Conservation (phyloP, 2,797 vertebrate species). For the Helarctos malayanus region DNA sequence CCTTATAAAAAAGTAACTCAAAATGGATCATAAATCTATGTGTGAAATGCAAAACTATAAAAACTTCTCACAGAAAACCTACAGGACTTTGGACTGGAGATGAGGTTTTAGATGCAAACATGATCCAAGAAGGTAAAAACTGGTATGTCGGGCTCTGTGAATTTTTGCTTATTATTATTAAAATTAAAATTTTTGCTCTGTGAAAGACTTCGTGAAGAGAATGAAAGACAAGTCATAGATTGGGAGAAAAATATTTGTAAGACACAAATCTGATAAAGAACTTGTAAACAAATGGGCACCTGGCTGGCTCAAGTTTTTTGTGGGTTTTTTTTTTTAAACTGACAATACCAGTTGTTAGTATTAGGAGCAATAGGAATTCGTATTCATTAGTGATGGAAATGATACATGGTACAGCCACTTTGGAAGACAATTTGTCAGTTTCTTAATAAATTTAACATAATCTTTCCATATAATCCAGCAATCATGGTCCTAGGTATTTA, state of each 20-base stretch:
- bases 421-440: not conserved
- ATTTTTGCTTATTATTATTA: not conserved
- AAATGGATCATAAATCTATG: not conserved
- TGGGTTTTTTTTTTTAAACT: not conserved
- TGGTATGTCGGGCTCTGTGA: not conserved
- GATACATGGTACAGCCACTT: not conserved
- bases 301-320: not conserved
- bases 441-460: constrained; percentile 22
- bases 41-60: constrained; percentile 30
- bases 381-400: not conserved
- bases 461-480: not conserved
- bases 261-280: constrained; percentile 13
- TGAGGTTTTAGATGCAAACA: not conserved
- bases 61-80: not conserved
- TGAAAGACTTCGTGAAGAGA: constrained; percentile 38
- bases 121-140: not conserved
- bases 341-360: not conserved
- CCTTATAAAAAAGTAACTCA: constrained; percentile 40
- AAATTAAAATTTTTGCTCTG: constrained; percentile 19
- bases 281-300: constrained; percentile 29
- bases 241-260: not conserved
- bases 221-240: constrained; percentile 15
- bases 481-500: not conserved
- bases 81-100: not conserved
- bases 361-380: not conserved